Conservation (phyloP, 2,797 vertebrate species). For the Vipera ursinii region DNA sequence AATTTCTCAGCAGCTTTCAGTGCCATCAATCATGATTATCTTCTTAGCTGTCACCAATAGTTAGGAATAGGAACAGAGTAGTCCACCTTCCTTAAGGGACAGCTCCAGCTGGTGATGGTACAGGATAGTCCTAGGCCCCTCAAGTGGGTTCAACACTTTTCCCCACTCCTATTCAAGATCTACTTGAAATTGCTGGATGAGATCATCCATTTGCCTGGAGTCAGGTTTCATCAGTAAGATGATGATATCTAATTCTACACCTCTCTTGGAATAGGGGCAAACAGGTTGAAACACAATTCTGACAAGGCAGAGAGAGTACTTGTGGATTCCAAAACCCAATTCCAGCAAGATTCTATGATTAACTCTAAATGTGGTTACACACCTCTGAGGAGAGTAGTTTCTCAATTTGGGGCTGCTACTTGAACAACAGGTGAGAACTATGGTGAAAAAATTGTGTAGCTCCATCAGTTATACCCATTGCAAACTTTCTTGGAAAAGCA, state of each 20-base stretch:
- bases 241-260: neutral
- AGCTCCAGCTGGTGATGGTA: neutral
- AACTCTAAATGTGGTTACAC: neutral
- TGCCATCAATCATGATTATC: neutral
- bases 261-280: neutral
- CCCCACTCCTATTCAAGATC: neutral
- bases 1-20: neutral
- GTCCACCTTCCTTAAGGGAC: neutral
- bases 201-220: neutral
- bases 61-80: neutral
- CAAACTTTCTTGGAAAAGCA: neutral
- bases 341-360: neutral
- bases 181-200: neutral
- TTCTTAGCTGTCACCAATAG: neutral
- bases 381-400: neutral
- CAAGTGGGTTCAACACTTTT: neutral
- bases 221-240: neutral
- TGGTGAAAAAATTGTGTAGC: neutral
- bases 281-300: neutral
- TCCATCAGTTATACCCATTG: neutral
- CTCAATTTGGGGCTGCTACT: neutral
- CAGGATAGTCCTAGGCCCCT: neutral
- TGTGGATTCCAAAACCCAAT: neutral
- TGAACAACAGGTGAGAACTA: neutral
- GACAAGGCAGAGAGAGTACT: neutral